Evolutionary conservation across 2,888 invertebrate species (phyloP), one percentile per base, ranked within the genome.

Genomic region (Margaritifera margaritifera): DNA sequence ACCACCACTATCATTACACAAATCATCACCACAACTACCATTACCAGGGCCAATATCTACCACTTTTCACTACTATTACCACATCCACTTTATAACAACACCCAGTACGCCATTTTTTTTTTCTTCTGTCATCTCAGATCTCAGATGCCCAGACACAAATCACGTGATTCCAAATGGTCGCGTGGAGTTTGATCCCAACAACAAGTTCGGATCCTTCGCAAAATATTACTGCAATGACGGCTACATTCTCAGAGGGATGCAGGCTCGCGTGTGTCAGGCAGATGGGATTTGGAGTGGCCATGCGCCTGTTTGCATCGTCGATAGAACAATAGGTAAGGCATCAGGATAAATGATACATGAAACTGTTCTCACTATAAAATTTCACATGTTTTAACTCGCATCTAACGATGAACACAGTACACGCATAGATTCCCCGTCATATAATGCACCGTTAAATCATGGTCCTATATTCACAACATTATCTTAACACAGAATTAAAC

Each of bases 271-370:
- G 52, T 91, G 91, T 79, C 90, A 90, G 70, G 91, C 89, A 1
- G 91, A 91, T 74, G 88, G 88, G 27, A 86, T 87, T 66, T 91
- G 91, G 91, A 90, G 89, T 69, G 90, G 89, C 1, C 77, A 86
- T 6, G 84, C 86, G 51, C 91, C 91, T 1, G 79, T 83, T 54
- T 91, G 91, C 79, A 74, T 83, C 25, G 72, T 80, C 19, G 77
- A 80, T 52, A 31, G 51, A n/a, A 60, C 57, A 42, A 51, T 25
- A n/a, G 54, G 52, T 68, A 15, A 55, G 70, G 66, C 54, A 55
- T 70, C 18, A 1, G 42, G 0, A 42, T 31, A 31, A 31, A 31
- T 62, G 73, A n/a, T 72, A 77, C 75, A 62, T 53, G 71, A 62
- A 53, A 59, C 8, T 20, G n/a, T 24, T 42, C 42, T 42, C 15